Conservation (phyloP, 2,113 vertebrate species). For the Protobothrops flavoviridis region DNA sequence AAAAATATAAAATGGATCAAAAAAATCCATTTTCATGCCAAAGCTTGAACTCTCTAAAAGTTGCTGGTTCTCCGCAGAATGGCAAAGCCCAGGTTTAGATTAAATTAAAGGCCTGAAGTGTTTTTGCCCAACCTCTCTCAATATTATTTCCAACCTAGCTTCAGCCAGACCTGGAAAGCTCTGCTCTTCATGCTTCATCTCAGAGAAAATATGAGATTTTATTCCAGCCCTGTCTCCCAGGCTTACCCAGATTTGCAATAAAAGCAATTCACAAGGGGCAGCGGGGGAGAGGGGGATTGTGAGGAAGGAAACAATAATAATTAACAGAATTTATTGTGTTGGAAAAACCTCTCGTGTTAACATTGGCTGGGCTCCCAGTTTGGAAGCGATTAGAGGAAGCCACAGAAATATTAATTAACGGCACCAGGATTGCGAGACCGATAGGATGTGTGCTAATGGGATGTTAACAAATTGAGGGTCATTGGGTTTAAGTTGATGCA, state of each 20-base stretch:
- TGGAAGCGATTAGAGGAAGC: conserved; percentile 52
- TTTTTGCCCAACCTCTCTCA: neutral
- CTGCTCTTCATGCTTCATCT: neutral
- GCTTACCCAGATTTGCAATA: conserved; percentile 20
- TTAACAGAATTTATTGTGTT: conserved; percentile 43
- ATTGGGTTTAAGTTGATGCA: neutral
- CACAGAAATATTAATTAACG: conserved; percentile 59
- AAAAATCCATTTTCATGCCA: neutral
- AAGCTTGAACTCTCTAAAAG: neutral
- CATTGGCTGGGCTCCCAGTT: conserved; percentile 55
- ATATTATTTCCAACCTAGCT: neutral
- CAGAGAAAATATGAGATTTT: neutral
- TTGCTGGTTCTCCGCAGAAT: too few species aligned
- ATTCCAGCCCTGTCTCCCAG: conserved; percentile 46
- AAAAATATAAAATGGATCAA: neutral
- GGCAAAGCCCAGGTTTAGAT: neutral
- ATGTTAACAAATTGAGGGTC: conserved; percentile 21
- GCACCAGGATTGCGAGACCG: conserved; percentile 36
- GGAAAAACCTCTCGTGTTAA: conserved; percentile 30
- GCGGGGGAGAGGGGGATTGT: neutral
- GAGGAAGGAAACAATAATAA: neutral
- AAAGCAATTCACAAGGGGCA: neutral
- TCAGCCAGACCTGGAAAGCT: neutral
- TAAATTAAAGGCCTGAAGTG: neutral
- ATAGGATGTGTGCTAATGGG: conserved; percentile 38